These are phyloP conservation scores for Oceanodroma leucorhoa DNA, from an alignment of 2,797 vertebrate genomes.

Conservation along the genomic window DNA sequence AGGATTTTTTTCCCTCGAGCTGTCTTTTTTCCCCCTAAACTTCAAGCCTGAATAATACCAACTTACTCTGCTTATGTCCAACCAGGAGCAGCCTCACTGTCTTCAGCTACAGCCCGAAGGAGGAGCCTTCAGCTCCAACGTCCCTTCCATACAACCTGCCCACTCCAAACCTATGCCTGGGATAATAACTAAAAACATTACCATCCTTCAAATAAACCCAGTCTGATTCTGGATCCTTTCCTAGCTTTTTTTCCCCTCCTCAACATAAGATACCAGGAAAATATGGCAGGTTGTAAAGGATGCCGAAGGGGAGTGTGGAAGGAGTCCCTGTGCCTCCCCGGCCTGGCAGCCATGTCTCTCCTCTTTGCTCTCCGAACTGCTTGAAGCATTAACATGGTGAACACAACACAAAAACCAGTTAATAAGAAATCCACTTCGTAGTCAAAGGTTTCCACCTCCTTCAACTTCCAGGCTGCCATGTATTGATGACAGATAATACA, in stretches of 20 bases:
- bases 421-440: neutral
- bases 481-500: neutral
- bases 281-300: neutral
- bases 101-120: neutral
- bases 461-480: neutral
- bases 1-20: neutral
- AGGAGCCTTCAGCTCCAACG: neutral
- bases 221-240: neutral
- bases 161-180: neutral
- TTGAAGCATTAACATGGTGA: neutral
- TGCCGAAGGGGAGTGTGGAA: neutral
- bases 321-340: neutral
- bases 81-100: neutral
- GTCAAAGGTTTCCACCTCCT: neutral
- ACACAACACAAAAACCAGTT: neutral
- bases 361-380: neutral
- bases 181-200: neutral
- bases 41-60: neutral
- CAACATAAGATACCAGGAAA: neutral
- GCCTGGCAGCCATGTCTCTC: accelerated
- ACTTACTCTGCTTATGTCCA: neutral
- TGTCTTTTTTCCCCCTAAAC: neutral
- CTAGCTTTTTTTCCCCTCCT: neutral
- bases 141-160: neutral
- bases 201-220: neutral